Base-by-base conservation (phyloP, 2,888 invertebrate species). In the Eutolmus rufibarbis region DNA sequence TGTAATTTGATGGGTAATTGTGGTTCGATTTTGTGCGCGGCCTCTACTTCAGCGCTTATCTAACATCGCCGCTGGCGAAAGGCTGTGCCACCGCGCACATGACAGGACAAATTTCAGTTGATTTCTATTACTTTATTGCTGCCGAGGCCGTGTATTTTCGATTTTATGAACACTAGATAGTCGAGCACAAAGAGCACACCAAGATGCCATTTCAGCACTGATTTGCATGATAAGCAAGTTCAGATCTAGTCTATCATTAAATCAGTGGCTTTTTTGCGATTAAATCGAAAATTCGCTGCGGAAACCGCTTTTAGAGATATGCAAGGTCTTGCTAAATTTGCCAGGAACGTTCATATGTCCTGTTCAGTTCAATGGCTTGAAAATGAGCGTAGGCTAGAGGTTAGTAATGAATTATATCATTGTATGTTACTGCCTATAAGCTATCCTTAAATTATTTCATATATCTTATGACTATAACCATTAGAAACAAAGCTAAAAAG, bases 1-100 rank as follows among this genome's bases (percentile, higher is more conserved):
- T 40, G 78, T 78, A 78, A 78, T 78, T 78, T 78, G 78, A 37
- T 78, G 16, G 14, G 78, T 78, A 78, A 78, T 78, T 78, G 78
- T 40, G 43, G 37, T 19, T 23, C 19, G 78, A 40, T 40, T 78
- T 78, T 43, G 19, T 43, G 37, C 43, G 43, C 28, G 66, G 78
- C 43, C 78, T 78, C 23, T 78, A 78, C 78, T 40, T 78, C 43
- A 19, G 78, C 19, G 37, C 23, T 78, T 78, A 78, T 78, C 78
- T 78, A 78, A 43, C 78, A 34, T 34, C 43, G 43, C 78, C 78
- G 78, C 78, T 23, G 43, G 78, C 31, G 40, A 76, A 76, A 76
- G 40, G 23, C 66, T 19, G 66, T 23, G 66, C 66, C 40, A n/a
- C 34, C 37, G 76, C 8, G 19, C 34, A 12, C 19, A 37, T 37